Percentiles rank a stretch among this genome's conserved stretches.
Evolutionary conservation across 2,888 invertebrate genomes (phyloP).

Genomic region (Sclerodermus sp.): DNA sequence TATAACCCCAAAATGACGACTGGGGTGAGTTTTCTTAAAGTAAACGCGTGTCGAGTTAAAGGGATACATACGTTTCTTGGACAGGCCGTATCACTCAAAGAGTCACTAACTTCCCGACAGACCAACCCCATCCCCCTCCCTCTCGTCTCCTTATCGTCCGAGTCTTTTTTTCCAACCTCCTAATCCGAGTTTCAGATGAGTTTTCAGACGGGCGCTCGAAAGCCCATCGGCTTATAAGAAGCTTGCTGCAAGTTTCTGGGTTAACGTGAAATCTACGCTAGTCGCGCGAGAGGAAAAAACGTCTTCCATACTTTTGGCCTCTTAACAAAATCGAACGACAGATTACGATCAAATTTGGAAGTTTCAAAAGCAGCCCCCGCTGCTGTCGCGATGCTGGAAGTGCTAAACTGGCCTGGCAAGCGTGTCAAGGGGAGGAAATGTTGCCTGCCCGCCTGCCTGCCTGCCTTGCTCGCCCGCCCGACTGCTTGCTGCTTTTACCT

Average conservation of each 20-base stretch:
- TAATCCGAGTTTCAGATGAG: constrained; percentile 54
- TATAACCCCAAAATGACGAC: too few species aligned
- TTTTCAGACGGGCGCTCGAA: constrained; percentile 37
- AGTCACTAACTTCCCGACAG: too few species aligned
- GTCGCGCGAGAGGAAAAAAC: neutral
- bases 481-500: too few species aligned
- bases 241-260: constrained; percentile 39
- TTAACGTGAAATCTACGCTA: constrained; percentile 38
- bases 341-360: constrained; percentile 19
- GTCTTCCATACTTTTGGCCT: neutral
- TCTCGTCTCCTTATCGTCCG: constrained; percentile 6
- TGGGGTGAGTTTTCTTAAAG: too few species aligned
- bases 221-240: constrained; percentile 46
- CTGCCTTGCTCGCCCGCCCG: too few species aligned
- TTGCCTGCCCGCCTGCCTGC: too few species aligned
- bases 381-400: neutral
- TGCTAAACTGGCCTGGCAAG: neutral
- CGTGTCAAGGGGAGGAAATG: neutral
- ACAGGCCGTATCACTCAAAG: too few species aligned
- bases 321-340: constrained; percentile 18
- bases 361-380: neutral
- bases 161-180: constrained; percentile 12
- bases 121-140: neutral
- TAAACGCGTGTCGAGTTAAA: too few species aligned
- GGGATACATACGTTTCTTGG: too few species aligned